A percentile compares a stretch with the other conserved stretches of the same genome.
Conservation (phyloP, 2,797 vertebrate genomes). For the Pantherophis alleghaniensis region DNA sequence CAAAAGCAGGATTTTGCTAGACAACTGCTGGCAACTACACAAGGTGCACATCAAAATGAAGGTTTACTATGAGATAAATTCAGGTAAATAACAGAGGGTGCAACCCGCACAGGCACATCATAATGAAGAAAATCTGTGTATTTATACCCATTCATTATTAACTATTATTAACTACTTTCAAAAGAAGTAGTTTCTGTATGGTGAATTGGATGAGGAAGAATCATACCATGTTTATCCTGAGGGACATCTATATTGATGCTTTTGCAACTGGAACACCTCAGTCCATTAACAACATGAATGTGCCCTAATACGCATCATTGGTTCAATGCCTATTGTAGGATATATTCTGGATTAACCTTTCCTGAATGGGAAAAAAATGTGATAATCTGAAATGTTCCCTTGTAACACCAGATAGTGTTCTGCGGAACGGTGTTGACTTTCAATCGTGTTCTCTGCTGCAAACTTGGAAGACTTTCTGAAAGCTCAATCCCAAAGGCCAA, state of each 20-base stretch:
- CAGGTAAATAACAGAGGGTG: background rate
- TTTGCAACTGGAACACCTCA: background rate
- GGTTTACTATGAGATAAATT: background rate
- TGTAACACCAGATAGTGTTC: background rate
- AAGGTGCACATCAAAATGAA: background rate
- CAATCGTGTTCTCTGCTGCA: background rate
- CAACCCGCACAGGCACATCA: background rate
- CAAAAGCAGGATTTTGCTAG: background rate
- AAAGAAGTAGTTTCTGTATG: background rate
- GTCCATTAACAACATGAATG: background rate
- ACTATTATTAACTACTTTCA: background rate
- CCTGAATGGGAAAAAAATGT: background rate
- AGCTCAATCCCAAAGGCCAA: background rate
- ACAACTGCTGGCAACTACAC: background rate
- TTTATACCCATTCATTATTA: conserved; percentile 4
- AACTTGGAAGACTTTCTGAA: background rate
- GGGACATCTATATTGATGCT: background rate
- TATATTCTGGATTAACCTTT: background rate
- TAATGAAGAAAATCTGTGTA: background rate
- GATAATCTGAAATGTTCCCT: background rate
- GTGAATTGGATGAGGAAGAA: background rate
- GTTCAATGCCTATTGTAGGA: background rate
- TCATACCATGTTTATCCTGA: background rate
- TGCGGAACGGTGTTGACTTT: background rate
- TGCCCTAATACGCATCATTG: background rate